Evolutionary conservation across 2,888 invertebrate genomes (phyloP), one percentile per base, ranked within the genome.

Genomic region (Clepsis dumicolana): DNA sequence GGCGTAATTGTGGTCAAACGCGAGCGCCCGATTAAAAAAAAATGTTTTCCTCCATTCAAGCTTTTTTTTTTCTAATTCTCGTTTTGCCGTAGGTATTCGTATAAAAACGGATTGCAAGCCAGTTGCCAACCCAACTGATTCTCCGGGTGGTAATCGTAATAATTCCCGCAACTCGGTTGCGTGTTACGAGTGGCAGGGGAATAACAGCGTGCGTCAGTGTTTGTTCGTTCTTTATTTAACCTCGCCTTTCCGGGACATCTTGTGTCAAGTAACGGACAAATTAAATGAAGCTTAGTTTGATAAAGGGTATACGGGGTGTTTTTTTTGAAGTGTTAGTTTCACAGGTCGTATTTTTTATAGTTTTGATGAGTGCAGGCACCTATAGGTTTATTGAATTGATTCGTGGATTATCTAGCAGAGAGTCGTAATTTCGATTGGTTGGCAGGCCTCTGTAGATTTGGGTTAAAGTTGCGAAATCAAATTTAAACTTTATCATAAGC

Each of bases 151-250:
- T 48, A 61, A 61, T 61, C 29, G 60, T 48, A 21, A 48, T 29
- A 61, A 29, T 60, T 59, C 41, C 24, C 21, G 60, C n/a, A 41
- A 61, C 60, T 61, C 21, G 56, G 56, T 61, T 29, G 65, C 65
- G 65, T 66, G 65, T 32, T 44, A 61, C 53, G 25, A 44, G 53
- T 32, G 54, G 12, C 65, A 4, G 38, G 65, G 65, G 65, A 54
- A 41, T 64, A 38, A 25, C 54, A 24, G 16, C 16, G 53, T 54
- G 44, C 65, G 61, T 44, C 54, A 56, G 56, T 56, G 65, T 61
- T 53, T 60, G 53, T 44, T 44, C 60, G 60, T 60, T 60, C 44
- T 66, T 66, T 61, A 29, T 53, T 41, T 54, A 66, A 61, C 61
- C 61, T 35, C 44, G 61, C 29, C 53, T 35, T 44, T 53, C 18